These are phyloP conservation scores for Caenorhabditis tropicalis DNA, from an alignment of 1,140 invertebrate species.

Conservation along the genomic window DNA sequence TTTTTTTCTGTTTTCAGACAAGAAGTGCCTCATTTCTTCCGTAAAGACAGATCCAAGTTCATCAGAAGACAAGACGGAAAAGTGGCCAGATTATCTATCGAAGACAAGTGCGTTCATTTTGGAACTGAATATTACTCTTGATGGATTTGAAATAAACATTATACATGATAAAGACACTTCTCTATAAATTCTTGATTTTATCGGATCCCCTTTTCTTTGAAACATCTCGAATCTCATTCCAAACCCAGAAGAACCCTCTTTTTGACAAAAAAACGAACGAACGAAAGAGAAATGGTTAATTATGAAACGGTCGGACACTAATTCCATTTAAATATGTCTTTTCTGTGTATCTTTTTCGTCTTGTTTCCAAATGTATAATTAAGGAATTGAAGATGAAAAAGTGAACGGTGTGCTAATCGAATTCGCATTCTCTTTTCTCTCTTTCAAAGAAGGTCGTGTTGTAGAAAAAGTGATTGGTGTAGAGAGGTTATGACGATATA, in stretches of 20 bases:
- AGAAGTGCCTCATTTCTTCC: too few species aligned
- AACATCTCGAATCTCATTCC: too few species aligned
- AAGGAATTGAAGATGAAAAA: conserved; percentile 18
- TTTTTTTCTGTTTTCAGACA: too few species aligned
- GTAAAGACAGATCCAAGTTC: too few species aligned
- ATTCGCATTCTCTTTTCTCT: conserved; percentile 16
- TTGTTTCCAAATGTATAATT: conserved; percentile 31
- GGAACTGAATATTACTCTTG: too few species aligned
- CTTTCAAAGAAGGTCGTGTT: background rate
- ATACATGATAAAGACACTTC: too few species aligned
- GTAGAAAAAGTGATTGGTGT: background rate
- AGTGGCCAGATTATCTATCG: too few species aligned
- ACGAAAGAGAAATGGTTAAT: conserved; percentile 9
- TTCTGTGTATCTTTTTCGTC: background rate
- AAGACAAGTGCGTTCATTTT: too few species aligned
- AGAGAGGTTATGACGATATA: background rate
- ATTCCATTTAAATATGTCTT: conserved; percentile 37
- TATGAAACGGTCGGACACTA: conserved; percentile 38
- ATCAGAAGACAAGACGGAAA: too few species aligned
- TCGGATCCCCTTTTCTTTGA: too few species aligned
- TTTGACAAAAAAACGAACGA: background rate
- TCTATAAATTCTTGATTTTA: too few species aligned
- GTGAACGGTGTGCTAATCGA: conserved; percentile 35
- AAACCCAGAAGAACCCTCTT: background rate
- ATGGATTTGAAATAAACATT: too few species aligned